Evolutionary conservation across 2,797 vertebrate species (phyloP).

Genomic region (Percopsis omiscomaycus): DNA sequence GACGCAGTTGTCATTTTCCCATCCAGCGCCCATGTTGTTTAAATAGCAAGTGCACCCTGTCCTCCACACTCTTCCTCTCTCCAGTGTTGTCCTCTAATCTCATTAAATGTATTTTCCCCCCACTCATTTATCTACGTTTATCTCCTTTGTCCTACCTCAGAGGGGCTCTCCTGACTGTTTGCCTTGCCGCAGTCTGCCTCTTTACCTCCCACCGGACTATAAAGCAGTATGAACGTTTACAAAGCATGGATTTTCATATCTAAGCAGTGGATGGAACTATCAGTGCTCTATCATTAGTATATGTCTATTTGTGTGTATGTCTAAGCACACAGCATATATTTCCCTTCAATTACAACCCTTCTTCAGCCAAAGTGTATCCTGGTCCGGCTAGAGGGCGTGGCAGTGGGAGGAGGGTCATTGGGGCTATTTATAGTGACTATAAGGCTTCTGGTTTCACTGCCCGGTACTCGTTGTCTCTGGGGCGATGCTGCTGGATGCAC

Average conservation of each 20-base stretch:
- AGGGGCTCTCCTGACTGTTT: no score
- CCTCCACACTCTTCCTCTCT: slow-evolving; percentile 23
- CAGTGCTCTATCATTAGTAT: background rate
- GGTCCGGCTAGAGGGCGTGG: slow-evolving; percentile 19
- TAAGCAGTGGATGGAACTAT: background rate
- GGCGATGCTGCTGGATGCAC: slow-evolving; percentile 3
- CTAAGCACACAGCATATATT: slow-evolving; percentile 17
- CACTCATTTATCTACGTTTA: slow-evolving; percentile 11
- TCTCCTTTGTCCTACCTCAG: slow-evolving; percentile 4
- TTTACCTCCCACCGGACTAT: background rate
- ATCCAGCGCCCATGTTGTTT: no score
- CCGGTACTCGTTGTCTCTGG: slow-evolving; percentile 6
- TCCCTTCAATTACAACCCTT: slow-evolving; percentile 47
- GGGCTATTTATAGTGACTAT: slow-evolving; percentile 66
- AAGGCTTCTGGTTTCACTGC: slow-evolving; percentile 51
- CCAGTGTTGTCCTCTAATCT: slow-evolving; percentile 56
- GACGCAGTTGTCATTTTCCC: no score
- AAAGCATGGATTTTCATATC: background rate
- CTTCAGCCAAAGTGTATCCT: slow-evolving; percentile 40
- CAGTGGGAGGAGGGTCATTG: slow-evolving; percentile 38
- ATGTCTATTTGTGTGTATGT: background rate
- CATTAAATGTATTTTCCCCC: slow-evolving; percentile 53
- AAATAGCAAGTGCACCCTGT: slow-evolving; percentile 21
- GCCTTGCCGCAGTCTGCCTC: background rate
- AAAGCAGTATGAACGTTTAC: background rate